Conservation (phyloP, 37 sponge, comb jelly and placozoan genomes). For the Theonella swinhoei region DNA sequence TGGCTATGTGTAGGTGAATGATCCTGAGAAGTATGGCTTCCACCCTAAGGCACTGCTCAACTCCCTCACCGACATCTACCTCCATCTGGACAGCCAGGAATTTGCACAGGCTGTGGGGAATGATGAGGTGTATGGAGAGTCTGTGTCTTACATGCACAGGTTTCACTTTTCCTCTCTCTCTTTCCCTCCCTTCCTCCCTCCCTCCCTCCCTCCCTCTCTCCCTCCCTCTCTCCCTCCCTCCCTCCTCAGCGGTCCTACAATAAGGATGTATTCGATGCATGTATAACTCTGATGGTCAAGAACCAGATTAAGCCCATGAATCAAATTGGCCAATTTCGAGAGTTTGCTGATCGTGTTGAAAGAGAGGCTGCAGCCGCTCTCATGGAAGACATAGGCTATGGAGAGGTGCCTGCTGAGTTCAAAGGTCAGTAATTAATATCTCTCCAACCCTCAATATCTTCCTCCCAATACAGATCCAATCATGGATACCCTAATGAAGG, state of each 20-base stretch:
- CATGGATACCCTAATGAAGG: conserved; percentile 95
- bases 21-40: conserved; percentile 93
- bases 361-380: conserved; percentile 45
- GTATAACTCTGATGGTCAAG: conserved; percentile 54
- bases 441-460: not conserved
- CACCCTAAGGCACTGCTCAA: conserved; percentile 79
- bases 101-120: conserved; percentile 83
- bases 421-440: conserved; percentile 68
- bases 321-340: conserved; percentile 48
- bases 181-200: too few relatives aligned
- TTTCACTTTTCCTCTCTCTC: too few relatives aligned
- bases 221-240: too few relatives aligned
- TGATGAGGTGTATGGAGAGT: conserved; percentile 73
- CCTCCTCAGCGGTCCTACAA: conserved; percentile 73
- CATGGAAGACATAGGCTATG: conserved; percentile 68
- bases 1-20: conserved; percentile 61
- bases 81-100: conserved; percentile 77
- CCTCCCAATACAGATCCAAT: conserved; percentile 76
- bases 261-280: conserved; percentile 83
- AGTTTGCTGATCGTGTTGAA: conserved; percentile 54
- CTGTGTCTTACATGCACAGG: too few relatives aligned
- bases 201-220: too few relatives aligned
- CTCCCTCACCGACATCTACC: conserved; percentile 91
- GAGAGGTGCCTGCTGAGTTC: conserved; percentile 89
- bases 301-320: conserved; percentile 61